Conservation (phyloP, 2,888 invertebrate species). For the Drosophila robusta region DNA sequence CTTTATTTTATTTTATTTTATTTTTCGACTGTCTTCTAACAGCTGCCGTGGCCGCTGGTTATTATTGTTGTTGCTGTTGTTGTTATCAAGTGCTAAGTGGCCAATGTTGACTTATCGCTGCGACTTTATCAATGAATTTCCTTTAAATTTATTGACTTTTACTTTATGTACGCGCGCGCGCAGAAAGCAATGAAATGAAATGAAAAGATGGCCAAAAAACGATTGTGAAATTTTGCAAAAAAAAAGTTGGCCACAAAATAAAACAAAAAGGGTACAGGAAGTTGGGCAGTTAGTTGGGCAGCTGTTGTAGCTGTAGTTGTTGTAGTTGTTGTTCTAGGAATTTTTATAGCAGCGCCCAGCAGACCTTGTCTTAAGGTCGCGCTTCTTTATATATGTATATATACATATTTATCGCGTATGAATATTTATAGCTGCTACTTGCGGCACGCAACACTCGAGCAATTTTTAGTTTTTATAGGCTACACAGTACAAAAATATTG, state of each 20-base stretch:
- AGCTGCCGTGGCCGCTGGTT: conserved; percentile 41
- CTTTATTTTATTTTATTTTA: background rate
- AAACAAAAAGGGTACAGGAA: conserved; percentile 42
- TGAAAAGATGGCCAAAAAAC: conserved; percentile 43
- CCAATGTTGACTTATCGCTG: conserved; percentile 60
- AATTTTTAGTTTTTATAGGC: conserved; percentile 10
- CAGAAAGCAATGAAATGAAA: conserved; percentile 45
- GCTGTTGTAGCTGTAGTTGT: conserved; percentile 21
- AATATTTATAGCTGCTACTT: conserved; percentile 52
- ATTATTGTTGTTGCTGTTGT: conserved; percentile 18
- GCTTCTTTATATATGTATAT: conserved; percentile 7
- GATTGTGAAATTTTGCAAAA: conserved; percentile 34
- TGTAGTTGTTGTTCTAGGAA: conserved; percentile 43
- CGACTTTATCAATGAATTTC: conserved; percentile 75
- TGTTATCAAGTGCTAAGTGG: conserved; percentile 60
- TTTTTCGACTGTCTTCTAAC: conserved; percentile 45
- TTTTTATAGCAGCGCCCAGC: conserved; percentile 34
- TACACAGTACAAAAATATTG: conserved; percentile 8
- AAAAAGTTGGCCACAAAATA: background rate
- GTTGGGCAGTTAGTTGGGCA: conserved; percentile 47
- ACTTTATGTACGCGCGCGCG: conserved; percentile 44
- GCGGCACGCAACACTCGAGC: conserved; percentile 43
- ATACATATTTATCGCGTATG: conserved; percentile 22
- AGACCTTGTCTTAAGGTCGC: conserved; percentile 66
- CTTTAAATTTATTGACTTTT: conserved; percentile 76